A percentile compares a stretch with the other conserved stretches of the same genome.
phyloP scores from a whole-genome alignment of 2,888 invertebrate genomes.

The Xylocampa areola region DNA sequence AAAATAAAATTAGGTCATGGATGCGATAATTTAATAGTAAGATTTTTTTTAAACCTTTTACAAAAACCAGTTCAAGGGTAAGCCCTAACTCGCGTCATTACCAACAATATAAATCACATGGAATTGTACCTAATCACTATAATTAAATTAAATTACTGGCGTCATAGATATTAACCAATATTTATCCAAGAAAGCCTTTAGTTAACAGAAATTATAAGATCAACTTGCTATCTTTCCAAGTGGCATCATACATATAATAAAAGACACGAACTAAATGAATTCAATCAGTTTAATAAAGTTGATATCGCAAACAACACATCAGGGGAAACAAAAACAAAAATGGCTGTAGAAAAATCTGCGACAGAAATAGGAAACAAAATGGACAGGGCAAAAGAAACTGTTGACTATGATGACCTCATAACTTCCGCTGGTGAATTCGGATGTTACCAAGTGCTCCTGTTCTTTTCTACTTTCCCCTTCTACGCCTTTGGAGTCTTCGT shows the following conservation, averaged over 20 bases:
- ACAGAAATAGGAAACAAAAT: conserved; percentile 33
- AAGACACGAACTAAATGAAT: conserved; percentile 26
- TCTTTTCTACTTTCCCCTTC: conserved; percentile 72
- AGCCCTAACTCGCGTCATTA: conserved; percentile 4
- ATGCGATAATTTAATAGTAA: not conserved
- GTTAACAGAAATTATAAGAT: conserved; percentile 32
- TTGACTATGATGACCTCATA: conserved; percentile 73
- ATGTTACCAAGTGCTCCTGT: conserved; percentile 71
- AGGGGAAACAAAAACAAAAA: conserved; percentile 30
- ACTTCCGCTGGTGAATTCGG: conserved; percentile 78
- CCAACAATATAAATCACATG: conserved; percentile 28
- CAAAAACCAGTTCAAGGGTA: conserved; percentile 11
- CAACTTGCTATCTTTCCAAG: conserved; percentile 37
- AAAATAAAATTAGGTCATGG: no score
- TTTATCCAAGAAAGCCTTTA: conserved; percentile 21
- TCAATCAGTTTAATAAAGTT: conserved; percentile 32
- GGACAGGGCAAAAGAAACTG: conserved; percentile 36
- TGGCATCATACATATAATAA: conserved; percentile 34
- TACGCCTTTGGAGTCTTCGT: conserved; percentile 73
- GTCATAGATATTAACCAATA: conserved; percentile 43
- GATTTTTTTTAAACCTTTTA: not conserved
- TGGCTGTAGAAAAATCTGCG: conserved; percentile 25
- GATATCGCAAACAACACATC: conserved; percentile 12
- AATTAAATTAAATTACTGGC: conserved; percentile 20
- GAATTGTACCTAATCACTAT: conserved; percentile 41